phyloP scores from a whole-genome alignment of 1,140 invertebrate genomes.

The Pachypeltis micranthus region DNA sequence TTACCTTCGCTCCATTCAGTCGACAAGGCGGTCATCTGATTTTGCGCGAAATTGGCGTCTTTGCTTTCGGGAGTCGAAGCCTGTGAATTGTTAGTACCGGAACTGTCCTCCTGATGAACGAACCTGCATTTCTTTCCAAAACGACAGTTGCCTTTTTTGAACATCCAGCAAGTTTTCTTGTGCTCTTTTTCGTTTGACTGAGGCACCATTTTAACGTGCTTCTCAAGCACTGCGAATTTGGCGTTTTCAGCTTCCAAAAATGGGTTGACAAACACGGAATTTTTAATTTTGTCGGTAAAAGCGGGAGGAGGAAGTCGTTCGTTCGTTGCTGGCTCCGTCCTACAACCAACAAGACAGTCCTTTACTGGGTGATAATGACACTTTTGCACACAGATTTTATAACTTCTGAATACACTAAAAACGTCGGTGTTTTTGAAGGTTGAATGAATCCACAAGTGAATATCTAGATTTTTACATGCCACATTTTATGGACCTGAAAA shows the following conservation, averaged over 20 bases:
- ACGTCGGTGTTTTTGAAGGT: too few relatives aligned
- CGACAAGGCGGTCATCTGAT: background rate
- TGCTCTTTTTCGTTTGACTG: slow-evolving; percentile 62
- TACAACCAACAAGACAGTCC: background rate
- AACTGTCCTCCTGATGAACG: slow-evolving; percentile 73
- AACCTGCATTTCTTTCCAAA: slow-evolving; percentile 88
- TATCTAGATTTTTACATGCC: too few relatives aligned
- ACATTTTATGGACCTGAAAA: too few relatives aligned
- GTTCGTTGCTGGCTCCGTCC: background rate
- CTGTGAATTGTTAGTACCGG: background rate
- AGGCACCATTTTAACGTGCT: slow-evolving; percentile 85
- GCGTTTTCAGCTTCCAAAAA: slow-evolving; percentile 79
- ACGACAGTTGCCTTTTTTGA: slow-evolving; percentile 74
- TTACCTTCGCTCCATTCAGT: slow-evolving; percentile 29
- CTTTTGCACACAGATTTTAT: background rate
- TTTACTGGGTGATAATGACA: background rate
- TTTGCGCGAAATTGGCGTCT: background rate
- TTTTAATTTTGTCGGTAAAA: slow-evolving; percentile 28
- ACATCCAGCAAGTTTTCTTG: slow-evolving; percentile 87
- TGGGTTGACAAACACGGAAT: slow-evolving; percentile 77
- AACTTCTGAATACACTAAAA: background rate
- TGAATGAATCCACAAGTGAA: too few relatives aligned
- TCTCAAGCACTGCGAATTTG: slow-evolving; percentile 75
- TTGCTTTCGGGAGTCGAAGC: background rate
- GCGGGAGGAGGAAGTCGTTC: slow-evolving; percentile 21